A percentile compares a stretch with the other conserved stretches of the same genome.
phyloP scores from a whole-genome alignment of 2,113 vertebrate species.

The Gopherus evgoodei region DNA sequence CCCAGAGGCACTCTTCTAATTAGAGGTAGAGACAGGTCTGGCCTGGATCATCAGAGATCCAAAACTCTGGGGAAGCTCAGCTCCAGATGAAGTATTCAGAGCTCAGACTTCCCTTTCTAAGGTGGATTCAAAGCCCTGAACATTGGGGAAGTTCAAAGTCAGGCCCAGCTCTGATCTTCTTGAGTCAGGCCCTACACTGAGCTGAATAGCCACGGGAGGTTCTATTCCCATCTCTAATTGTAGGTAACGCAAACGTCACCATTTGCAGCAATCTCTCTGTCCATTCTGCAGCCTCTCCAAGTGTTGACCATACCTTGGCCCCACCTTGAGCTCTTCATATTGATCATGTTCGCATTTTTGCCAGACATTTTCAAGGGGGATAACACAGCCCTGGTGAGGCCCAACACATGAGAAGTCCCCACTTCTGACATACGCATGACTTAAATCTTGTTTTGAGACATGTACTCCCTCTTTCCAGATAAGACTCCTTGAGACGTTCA shows the following conservation, averaged over 20 bases:
- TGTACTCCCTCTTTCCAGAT: not conserved
- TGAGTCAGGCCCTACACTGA: not conserved
- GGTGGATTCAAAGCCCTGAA: rapidly evolving
- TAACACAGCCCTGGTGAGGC: not conserved
- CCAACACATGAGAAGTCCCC: not conserved
- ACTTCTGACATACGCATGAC: not conserved
- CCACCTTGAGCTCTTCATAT: not conserved
- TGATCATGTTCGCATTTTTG: rapidly evolving
- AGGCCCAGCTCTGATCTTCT: not conserved
- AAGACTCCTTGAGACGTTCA: not conserved
- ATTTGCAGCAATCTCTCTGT: rapidly evolving
- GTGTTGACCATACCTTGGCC: rapidly evolving
- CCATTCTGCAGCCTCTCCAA: rapidly evolving
- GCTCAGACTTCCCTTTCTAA: rapidly evolving
- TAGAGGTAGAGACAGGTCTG: not conserved
- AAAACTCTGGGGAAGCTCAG: rapidly evolving
- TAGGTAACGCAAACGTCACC: rapidly evolving
- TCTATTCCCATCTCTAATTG: not conserved
- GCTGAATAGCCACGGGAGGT: rapidly evolving
- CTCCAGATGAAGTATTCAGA: not conserved
- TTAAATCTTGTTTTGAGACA: not conserved
- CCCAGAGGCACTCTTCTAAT: not conserved
- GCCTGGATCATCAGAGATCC: not conserved
- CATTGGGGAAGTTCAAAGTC: not conserved
- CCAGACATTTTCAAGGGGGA: not conserved